Percentiles rank a stretch among this genome's conserved stretches.
Conservation (phyloP, 1,140 invertebrate genomes). For the Chironomus striatipennis region DNA sequence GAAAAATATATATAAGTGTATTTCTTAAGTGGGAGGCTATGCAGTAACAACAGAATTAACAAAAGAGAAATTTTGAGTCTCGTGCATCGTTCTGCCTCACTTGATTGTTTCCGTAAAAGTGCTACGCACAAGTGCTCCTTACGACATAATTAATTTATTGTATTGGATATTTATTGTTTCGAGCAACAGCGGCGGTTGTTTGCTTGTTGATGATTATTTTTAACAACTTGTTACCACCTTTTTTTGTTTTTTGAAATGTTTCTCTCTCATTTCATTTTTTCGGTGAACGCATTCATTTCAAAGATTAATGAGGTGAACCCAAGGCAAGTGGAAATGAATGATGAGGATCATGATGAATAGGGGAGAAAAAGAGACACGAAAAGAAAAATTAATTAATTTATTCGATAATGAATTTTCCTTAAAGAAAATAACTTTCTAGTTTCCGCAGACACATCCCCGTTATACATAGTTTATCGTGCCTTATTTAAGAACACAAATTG, state of each 20-base stretch:
- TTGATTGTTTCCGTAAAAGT: constrained; percentile 15
- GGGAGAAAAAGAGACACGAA: neutral
- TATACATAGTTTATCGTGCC: neutral
- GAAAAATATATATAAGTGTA: too few species aligned
- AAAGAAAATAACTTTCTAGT: too few species aligned
- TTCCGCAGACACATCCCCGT: too few species aligned
- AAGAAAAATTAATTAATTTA: neutral
- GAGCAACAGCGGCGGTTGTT: neutral
- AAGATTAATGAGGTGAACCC: constrained; percentile 23
- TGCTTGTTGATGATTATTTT: neutral
- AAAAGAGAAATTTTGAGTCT: neutral
- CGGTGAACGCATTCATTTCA: neutral
- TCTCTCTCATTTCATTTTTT: neutral
- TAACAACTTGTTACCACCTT: constrained; percentile 1
- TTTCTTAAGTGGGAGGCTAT: too few species aligned
- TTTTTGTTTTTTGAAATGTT: neutral
- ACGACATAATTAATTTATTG: constrained; percentile 16
- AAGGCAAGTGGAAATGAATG: neutral
- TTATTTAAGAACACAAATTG: neutral
- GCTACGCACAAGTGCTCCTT: constrained; percentile 10
- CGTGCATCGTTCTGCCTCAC: constrained; percentile 20
- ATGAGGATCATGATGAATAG: neutral
- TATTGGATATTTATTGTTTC: constrained; percentile 2
- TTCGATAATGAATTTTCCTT: constrained; percentile 9
- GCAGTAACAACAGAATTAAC: too few species aligned